phyloP scores from a whole-genome alignment of 2,797 vertebrate species.

The Sebastes melanostomus region DNA sequence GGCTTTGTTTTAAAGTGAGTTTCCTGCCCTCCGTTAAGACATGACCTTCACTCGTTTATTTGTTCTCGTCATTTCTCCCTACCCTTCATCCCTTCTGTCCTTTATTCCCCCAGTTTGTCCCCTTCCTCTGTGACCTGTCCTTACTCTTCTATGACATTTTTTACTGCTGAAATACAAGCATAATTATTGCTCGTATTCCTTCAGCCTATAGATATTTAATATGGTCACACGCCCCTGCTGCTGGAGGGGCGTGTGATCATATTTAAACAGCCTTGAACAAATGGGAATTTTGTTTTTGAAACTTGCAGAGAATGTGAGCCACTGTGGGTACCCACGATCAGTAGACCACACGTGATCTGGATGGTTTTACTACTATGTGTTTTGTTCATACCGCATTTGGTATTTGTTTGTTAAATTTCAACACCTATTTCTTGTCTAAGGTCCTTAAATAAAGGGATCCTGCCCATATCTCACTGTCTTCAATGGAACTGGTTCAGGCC shows the following conservation, averaged over 20 bases:
- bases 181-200: constrained; percentile 10
- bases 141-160: constrained; percentile 3
- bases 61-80: constrained; percentile 5
- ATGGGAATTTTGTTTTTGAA: not conserved
- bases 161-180: constrained; percentile 14
- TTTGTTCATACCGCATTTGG: not conserved
- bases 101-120: constrained; percentile 5
- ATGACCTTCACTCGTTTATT: constrained; percentile 44
- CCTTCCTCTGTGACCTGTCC: not conserved
- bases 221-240: not conserved
- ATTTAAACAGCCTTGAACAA: not conserved
- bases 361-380: not conserved
- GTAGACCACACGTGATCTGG: not conserved
- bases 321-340: not conserved
- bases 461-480: not conserved
- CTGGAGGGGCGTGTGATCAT: not conserved
- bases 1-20: constrained; percentile 29
- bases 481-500: not conserved
- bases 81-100: not conserved
- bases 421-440: not conserved
- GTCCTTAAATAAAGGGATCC: not conserved
- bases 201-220: not conserved
- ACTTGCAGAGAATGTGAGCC: not conserved
- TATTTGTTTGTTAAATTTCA: not conserved
- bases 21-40: constrained; percentile 19